A percentile compares a stretch with the other conserved stretches of the same genome.
phyloP scores from a whole-genome alignment of 2,797 vertebrate species.

The Intellagama lesueurii region DNA sequence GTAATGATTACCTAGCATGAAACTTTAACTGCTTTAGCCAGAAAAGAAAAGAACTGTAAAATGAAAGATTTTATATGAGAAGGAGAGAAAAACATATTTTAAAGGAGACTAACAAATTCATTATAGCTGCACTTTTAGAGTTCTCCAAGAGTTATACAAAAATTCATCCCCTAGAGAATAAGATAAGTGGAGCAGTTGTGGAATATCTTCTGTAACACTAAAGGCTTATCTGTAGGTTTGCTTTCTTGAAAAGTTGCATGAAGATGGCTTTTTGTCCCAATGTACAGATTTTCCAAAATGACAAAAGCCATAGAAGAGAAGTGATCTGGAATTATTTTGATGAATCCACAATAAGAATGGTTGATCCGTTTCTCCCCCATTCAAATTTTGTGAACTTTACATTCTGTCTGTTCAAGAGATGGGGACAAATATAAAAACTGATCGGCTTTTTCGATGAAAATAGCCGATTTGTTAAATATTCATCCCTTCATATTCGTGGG shows the following conservation, averaged over 20 bases:
- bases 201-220: background rate
- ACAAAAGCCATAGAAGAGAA: background rate
- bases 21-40: conserved; percentile 57
- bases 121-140: conserved; percentile 49
- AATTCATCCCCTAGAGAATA: conserved; percentile 43
- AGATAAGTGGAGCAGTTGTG: background rate
- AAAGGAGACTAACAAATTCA: conserved; percentile 43
- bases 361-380: no score
- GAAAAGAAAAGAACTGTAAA: conserved; percentile 50
- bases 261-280: background rate
- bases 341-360: background rate
- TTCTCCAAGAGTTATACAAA: conserved; percentile 29
- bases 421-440: no score
- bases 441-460: no score
- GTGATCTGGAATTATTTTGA: background rate
- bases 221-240: background rate
- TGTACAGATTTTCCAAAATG: background rate
- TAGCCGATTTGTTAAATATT: no score
- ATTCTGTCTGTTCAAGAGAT: no score
- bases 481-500: no score
- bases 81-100: conserved; percentile 24
- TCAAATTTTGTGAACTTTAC: no score
- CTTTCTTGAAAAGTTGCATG: background rate
- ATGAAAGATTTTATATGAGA: conserved; percentile 10
- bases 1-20: conserved; percentile 59